phyloP scores from a whole-genome alignment of 2,797 vertebrate genomes.

The Tragelaphus eurycerus region DNA sequence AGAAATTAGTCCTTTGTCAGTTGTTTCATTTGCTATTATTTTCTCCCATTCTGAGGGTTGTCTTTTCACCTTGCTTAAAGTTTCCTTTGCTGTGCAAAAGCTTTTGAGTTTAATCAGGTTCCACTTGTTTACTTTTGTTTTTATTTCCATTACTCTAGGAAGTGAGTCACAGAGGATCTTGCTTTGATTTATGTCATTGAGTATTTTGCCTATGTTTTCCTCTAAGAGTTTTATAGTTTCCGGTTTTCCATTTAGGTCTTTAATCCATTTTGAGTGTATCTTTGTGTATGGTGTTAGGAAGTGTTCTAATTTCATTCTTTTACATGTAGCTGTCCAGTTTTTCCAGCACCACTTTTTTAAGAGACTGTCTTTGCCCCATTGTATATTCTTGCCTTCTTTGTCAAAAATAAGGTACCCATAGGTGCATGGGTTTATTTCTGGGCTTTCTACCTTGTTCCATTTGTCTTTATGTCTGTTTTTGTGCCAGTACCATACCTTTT shows the following conservation, averaged over 20 bases:
- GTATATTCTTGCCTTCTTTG: background rate
- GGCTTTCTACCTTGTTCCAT: background rate
- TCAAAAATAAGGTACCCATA: background rate
- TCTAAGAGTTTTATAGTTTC: background rate
- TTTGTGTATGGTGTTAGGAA: background rate
- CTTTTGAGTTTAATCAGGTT: background rate
- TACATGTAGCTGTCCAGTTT: background rate
- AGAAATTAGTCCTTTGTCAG: background rate
- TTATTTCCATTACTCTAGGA: background rate
- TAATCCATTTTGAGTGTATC: background rate
- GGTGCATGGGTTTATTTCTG: background rate
- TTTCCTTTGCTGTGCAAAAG: background rate
- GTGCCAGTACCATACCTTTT: background rate
- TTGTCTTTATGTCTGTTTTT: background rate
- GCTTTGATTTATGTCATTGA: background rate
- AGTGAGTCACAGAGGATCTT: background rate
- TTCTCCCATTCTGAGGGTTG: background rate
- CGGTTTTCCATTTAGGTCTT: background rate
- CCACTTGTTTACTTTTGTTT: background rate
- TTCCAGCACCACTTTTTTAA: background rate
- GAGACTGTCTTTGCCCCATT: background rate
- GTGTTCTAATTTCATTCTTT: background rate
- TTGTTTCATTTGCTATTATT: background rate
- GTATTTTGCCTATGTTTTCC: background rate
- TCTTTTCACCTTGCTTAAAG: background rate